A percentile compares a stretch with the other conserved stretches of the same genome.
phyloP scores from a whole-genome alignment of 2,113 vertebrate species.

The Hoplias malabaricus region DNA sequence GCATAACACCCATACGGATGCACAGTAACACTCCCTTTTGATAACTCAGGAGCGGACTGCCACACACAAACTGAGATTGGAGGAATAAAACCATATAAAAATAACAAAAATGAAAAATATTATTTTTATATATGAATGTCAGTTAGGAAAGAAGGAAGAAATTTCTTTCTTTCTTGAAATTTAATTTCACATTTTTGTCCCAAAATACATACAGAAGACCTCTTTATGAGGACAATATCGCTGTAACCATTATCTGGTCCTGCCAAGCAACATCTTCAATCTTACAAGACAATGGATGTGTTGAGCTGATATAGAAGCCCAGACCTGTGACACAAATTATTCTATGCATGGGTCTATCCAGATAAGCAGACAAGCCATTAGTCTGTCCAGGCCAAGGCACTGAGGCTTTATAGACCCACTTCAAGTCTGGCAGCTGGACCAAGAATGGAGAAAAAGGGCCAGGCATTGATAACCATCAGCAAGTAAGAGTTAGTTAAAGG shows the following conservation, averaged over 20 bases:
- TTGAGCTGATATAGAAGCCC: not conserved
- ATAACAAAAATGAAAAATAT: no score
- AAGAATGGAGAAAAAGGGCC: conserved; percentile 43
- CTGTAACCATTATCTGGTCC: not conserved
- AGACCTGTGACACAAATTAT: not conserved
- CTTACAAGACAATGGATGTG: not conserved
- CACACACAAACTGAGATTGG: no score
- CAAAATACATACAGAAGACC: no score
- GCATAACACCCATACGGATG: no score
- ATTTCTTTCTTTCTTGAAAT: no score
- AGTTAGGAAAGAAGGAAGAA: no score
- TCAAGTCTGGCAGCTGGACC: not conserved
- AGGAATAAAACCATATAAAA: no score
- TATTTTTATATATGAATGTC: no score
- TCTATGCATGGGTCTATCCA: not conserved
- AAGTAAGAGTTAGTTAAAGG: conserved; percentile 71
- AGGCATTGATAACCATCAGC: conserved; percentile 50
- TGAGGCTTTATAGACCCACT: conserved; percentile 32
- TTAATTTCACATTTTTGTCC: no score
- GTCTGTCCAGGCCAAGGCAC: conserved; percentile 47
- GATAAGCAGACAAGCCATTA: conserved; percentile 36
- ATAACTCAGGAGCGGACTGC: no score
- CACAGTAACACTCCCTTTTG: no score
- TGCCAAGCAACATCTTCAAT: not conserved
- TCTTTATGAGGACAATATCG: not conserved